Evolutionary conservation across 2,888 invertebrate genomes (phyloP), one percentile per base, ranked within the genome.

Genomic region (Scelioninae gen. 1): DNA sequence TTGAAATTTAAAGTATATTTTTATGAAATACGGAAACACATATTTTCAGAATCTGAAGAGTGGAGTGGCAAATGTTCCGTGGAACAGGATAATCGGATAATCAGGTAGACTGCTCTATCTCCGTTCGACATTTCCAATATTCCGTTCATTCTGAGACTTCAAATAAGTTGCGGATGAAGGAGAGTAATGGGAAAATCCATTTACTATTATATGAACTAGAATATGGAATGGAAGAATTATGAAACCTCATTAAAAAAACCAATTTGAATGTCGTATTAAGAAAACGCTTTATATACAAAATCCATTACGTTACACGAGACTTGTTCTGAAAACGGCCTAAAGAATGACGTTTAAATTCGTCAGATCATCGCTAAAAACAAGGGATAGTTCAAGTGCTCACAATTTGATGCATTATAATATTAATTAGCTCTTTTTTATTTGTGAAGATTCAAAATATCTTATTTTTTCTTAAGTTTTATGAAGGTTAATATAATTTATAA

Each of bases 11-110:
- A n/a, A n/a, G n/a, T n/a, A n/a, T n/a, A n/a, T n/a, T n/a, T n/a
- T n/a, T n/a, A n/a, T n/a, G n/a, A n/a, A n/a, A n/a, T n/a, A n/a
- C n/a, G n/a, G n/a, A n/a, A n/a, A n/a, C n/a, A n/a, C n/a, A n/a
- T n/a, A n/a, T n/a, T n/a, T n/a, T n/a, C n/a, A n/a, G n/a, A n/a
- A n/a, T n/a, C n/a, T n/a, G n/a, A n/a, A n/a, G n/a, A n/a, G n/a
- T n/a, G n/a, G n/a, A n/a, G n/a, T n/a, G n/a, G n/a, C n/a, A n/a
- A n/a, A n/a, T n/a, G n/a, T n/a, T 90, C 89, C 89, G 88, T 88
- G 83, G 89, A 89, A 90, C 84, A 87, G 88, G 89, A 90, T 91
- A 91, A 92, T 91, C 91, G 89, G 89, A 91, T 92, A 90, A 91
- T 91, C 90, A 91, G 88, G 90, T 89, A 88, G 89, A 90, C 90